Evolutionary conservation across 2,113 vertebrate genomes (phyloP).

Genomic region (Orycteropus afer): DNA sequence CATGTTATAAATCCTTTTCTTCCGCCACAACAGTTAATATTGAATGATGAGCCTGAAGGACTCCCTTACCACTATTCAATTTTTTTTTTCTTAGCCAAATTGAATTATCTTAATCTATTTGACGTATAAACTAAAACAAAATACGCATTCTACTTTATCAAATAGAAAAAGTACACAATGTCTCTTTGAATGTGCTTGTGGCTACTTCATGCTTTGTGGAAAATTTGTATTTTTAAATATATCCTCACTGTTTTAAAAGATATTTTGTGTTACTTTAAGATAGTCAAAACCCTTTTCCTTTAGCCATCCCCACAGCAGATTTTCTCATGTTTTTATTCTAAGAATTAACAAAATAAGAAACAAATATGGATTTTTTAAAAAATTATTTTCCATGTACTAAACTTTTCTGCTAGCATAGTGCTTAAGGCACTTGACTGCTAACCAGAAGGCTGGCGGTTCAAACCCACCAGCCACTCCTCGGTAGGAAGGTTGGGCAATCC

Average conservation of each 20-base stretch:
- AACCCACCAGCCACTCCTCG: too few relatives aligned
- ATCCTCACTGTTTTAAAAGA: conserved; percentile 46
- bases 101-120: conserved; percentile 49
- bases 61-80: background rate
- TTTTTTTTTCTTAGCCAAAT: conserved; percentile 45
- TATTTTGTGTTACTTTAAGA: conserved; percentile 12
- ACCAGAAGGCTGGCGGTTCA: too few relatives aligned
- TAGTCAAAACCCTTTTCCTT: background rate
- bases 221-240: conserved; percentile 44
- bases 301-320: background rate
- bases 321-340: conserved; percentile 10
- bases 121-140: conserved; percentile 34
- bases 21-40: background rate
- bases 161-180: background rate
- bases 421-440: too few relatives aligned
- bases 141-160: background rate
- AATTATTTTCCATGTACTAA: conserved; percentile 23
- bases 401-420: too few relatives aligned
- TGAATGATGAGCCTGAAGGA: background rate
- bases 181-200: background rate
- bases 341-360: conserved; percentile 49
- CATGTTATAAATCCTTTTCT: background rate
- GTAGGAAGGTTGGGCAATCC: too few relatives aligned
- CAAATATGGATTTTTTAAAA: background rate
- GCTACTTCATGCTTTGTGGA: background rate